phyloP scores from a whole-genome alignment of 2,797 vertebrate species.

The Zalophus californianus region DNA sequence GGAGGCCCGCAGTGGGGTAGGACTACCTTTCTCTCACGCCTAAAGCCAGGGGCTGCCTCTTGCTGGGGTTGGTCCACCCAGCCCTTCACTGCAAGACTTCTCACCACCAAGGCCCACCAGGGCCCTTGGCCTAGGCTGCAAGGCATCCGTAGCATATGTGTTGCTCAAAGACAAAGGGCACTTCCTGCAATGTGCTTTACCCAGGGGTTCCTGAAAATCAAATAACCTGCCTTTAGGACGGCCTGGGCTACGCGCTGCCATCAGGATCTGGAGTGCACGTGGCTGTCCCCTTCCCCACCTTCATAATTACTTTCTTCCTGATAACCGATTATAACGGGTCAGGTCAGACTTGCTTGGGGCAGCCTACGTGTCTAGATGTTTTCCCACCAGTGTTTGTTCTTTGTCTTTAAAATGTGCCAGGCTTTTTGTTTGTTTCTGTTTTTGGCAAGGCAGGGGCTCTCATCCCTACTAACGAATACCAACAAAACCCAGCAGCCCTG shows the following conservation, averaged over 20 bases:
- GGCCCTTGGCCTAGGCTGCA: neutral
- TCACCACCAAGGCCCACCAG: too few relatives aligned
- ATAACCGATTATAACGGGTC: neutral
- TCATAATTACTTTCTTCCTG: neutral
- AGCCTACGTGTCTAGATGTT: conserved; percentile 27
- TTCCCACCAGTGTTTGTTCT: conserved; percentile 56
- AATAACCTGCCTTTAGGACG: neutral
- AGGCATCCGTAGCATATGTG: fast-evolving
- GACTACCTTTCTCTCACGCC: neutral
- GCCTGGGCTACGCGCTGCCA: neutral
- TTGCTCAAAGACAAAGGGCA: neutral
- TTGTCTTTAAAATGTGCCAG: conserved; percentile 62
- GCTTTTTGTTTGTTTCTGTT: conserved; percentile 44
- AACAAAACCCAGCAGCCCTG: neutral
- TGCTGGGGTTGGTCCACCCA: neutral
- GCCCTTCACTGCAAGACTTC: neutral
- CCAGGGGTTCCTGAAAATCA: neutral
- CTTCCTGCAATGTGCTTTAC: neutral
- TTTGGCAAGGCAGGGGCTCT: conserved; percentile 11
- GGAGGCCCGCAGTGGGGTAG: neutral
- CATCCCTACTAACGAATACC: neutral
- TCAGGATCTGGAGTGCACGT: neutral
- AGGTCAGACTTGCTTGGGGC: neutral
- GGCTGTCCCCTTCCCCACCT: neutral
- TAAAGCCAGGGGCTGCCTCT: neutral